Percentiles rank a stretch among this genome's conserved stretches.
Evolutionary conservation across 2,888 invertebrate genomes (phyloP).

Genomic region (Tanytarsus gracilentus): DNA sequence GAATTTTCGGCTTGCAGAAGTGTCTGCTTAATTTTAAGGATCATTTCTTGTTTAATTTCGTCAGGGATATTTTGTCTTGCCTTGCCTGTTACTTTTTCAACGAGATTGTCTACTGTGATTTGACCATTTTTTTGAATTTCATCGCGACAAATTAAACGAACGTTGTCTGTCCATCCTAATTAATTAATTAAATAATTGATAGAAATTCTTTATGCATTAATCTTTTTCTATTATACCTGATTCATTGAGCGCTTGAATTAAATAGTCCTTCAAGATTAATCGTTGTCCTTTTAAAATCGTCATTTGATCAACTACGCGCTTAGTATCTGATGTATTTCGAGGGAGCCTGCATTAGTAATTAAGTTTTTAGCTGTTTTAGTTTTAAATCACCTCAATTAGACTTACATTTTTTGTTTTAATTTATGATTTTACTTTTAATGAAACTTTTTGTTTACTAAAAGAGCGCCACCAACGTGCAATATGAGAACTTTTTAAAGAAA

Average conservation of each 20-base stretch:
- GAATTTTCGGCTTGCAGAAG: background rate
- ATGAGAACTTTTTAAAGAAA: too few species aligned
- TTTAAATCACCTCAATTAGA: background rate
- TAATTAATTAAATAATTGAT: too few species aligned
- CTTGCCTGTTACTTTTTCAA: constrained; percentile 8
- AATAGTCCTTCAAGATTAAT: background rate
- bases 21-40: constrained; percentile 6
- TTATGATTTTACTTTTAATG: too few species aligned
- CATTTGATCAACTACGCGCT: constrained; percentile 16
- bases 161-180: background rate
- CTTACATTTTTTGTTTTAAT: background rate
- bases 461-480: too few species aligned
- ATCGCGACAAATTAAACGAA: constrained; percentile 3
- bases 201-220: background rate
- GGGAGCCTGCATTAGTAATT: background rate
- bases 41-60: constrained; percentile 5
- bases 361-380: background rate
- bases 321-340: background rate
- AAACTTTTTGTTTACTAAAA: too few species aligned
- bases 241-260: background rate
- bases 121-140: constrained; percentile 8
- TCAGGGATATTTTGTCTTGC: constrained; percentile 13
- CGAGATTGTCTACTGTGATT: constrained; percentile 4
- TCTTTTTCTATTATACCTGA: background rate
- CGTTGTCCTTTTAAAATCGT: background rate